phyloP scores from a whole-genome alignment of 2,113 vertebrate genomes.

The Meriones unguiculatus region DNA sequence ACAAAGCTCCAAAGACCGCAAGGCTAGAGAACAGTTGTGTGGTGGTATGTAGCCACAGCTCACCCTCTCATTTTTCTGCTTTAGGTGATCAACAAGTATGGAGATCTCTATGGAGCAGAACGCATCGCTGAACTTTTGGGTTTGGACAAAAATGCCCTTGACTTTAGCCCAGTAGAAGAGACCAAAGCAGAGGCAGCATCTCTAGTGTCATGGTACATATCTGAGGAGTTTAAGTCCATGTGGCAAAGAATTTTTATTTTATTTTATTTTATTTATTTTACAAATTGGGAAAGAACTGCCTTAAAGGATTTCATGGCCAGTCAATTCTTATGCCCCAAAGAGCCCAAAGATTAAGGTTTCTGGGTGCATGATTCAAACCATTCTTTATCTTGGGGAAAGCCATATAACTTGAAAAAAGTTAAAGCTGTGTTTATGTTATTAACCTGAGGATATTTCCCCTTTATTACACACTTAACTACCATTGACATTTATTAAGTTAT shows the following conservation, averaged over 20 bases:
- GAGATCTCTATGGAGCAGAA: slow-evolving; percentile 97
- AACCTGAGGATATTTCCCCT: not conserved
- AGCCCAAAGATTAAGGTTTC: slow-evolving; percentile 45
- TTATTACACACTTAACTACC: slow-evolving; percentile 65
- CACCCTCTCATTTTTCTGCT: slow-evolving; percentile 62
- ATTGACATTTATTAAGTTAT: slow-evolving; percentile 58
- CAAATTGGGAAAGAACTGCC: not conserved
- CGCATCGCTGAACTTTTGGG: slow-evolving; percentile 98
- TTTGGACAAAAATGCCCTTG: slow-evolving; percentile 97
- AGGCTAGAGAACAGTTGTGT: slow-evolving; percentile 16
- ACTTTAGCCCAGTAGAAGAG: slow-evolving; percentile 97
- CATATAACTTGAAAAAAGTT: slow-evolving; percentile 40
- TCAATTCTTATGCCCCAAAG: not conserved
- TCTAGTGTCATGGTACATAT: slow-evolving; percentile 93
- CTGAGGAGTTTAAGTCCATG: slow-evolving; percentile 3
- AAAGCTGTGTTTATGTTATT: slow-evolving; percentile 56
- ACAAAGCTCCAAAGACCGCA: not conserved
- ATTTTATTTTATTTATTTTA: not conserved
- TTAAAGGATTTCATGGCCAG: slow-evolving; percentile 8
- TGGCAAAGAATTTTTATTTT: not conserved
- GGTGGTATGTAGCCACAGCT: not conserved
- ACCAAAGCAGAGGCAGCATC: slow-evolving; percentile 93
- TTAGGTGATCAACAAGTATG: slow-evolving; percentile 99
- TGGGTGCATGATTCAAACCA: slow-evolving; percentile 1
- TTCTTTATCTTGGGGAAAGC: slow-evolving; percentile 18